Percentiles rank a stretch among this genome's conserved stretches.
These are phyloP conservation scores for Aleiodes alternator DNA, from an alignment of 2,888 invertebrate species.

Conservation along the genomic window DNA sequence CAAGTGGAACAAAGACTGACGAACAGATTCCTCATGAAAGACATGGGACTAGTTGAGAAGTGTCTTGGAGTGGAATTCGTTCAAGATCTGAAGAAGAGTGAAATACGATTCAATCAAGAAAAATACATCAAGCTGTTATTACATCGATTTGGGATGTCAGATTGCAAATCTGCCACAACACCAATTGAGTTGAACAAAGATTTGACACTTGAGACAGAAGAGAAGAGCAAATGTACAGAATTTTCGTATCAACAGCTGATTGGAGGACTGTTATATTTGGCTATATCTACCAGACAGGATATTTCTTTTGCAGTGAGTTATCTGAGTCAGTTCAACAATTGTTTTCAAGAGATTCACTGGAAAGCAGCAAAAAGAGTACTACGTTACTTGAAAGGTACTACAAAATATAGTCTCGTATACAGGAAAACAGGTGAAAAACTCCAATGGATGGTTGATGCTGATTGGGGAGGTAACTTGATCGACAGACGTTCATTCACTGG, in stretches of 20 bases:
- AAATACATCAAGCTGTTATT: background rate
- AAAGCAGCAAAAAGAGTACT: constrained; percentile 56
- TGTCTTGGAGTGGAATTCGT: constrained; percentile 34
- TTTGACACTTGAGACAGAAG: background rate
- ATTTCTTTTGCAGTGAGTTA: constrained; percentile 47
- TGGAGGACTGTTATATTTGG: constrained; percentile 45
- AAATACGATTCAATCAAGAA: background rate
- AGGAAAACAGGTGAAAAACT: constrained; percentile 32
- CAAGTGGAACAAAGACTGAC: constrained; percentile 6
- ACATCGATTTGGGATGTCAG: too few species aligned
- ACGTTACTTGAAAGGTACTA: constrained; percentile 56
- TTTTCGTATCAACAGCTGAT: constrained; percentile 45
- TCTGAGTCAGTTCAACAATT: constrained; percentile 45
- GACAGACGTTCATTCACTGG: constrained; percentile 56
- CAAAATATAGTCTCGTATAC: constrained; percentile 51
- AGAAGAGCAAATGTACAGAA: background rate
- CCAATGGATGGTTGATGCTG: constrained; percentile 54
- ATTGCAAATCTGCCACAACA: too few species aligned
- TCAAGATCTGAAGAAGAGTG: background rate
- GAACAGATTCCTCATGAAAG: constrained; percentile 31
- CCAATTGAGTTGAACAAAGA: too few species aligned
- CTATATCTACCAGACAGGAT: constrained; percentile 48
- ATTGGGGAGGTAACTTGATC: constrained; percentile 53
- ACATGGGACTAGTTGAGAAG: constrained; percentile 23
- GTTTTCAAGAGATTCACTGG: constrained; percentile 55